Evolutionary conservation across 92 coral and sea anemone species (phyloP), one percentile per base, ranked within the genome.

Genomic region (Palythoa grandiflora): DNA sequence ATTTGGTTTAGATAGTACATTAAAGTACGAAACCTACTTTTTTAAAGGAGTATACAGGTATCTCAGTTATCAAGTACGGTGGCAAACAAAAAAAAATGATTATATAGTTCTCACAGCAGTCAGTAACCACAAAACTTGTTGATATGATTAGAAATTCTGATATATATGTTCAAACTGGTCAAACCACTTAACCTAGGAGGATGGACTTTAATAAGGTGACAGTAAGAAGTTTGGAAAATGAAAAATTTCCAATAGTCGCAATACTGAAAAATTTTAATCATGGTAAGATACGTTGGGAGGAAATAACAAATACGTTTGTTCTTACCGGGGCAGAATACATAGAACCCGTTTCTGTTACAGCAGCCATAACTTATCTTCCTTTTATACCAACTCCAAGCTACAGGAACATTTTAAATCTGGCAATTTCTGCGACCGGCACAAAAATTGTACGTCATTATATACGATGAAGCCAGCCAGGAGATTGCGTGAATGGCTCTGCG

Each of bases 301-400:
- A 70, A 37, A 3, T n/a, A 4, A 8, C 20, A 63, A 35, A 17
- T 63, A 16, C 6, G 17, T 17, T 3, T 35, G 8, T 47, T 38
- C 90, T 89, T 85, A 95, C 98, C 80, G 94, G 93, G 38, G 96
- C 72, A 50, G 98, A 95, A 65, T 95, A 95, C 52, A 85, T 76
- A 52, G 96, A 94, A 4, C 98, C 98, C 14, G 96, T 89, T 59
- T 95, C 98, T 50, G 98, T 93, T 19, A 93, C 88, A 12, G 91
- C 96, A 66, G 88, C 91, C 98, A 94, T 94, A 0, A 19, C 7
- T 35, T 47, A 14, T 35, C 36, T 71, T 14, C 36, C 40, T 36
- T 47, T 71, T 19, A 81, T 48, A 47, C 37, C 14, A 39, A 65
- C 63, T 48, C 17, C 5, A 44, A 20, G 21, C 16, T 8, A 20